Base-by-base conservation (phyloP, 2,113 vertebrate species). In the Forbesichthys papilliferus region DNA sequence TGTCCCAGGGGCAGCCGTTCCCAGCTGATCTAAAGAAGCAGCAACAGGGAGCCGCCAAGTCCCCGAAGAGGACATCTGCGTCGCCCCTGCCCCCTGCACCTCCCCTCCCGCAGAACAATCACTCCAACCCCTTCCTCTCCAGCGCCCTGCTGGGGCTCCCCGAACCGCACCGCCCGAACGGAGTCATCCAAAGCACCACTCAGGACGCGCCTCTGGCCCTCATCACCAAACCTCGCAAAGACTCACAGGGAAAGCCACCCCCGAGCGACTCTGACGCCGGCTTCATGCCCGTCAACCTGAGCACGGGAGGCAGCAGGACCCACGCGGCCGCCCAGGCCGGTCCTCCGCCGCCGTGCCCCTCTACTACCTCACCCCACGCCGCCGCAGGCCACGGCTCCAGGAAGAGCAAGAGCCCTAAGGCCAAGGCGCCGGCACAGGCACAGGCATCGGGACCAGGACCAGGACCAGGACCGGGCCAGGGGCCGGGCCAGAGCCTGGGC, bases 151-250 rank as follows among this genome's bases (percentile, higher is more conserved):
- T 98, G 92, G 94, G 95, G 84, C 95, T 96, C 69, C 83, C 88
- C 20, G 90, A 90, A 83, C 82, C 87, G 67, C 80, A 87, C 88
- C 95, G 95, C 85, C 94, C 94, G 83, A 98, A 97, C 80, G 96
- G 96, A 91, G 93, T 97, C 85, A 95, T 95, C 93, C 96, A 97
- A 82, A 96, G 93, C 84, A 94, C 96, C 91, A 95, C 96, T 93
- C 96, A 98, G 92, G 96, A 98, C 84, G 93, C 94, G 88, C 96
- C 96, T 84, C 90, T 98, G 87, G 96, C 96, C 87, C 96, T 98
- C 90, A 97, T 94, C 82, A 95, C 94, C 83, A 97, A 97, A 94
- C 90, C 90, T 85, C 96, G 95, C 90, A 91, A 94, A 79, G 95
- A 95, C 80, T 91, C 90, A 48, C 93, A 72, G 78, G 93, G 94